Percentiles rank a stretch among this genome's conserved stretches.
These are phyloP conservation scores for Gobio occitaniae DNA, from an alignment of 2,797 vertebrate genomes.

Conservation along the genomic window DNA sequence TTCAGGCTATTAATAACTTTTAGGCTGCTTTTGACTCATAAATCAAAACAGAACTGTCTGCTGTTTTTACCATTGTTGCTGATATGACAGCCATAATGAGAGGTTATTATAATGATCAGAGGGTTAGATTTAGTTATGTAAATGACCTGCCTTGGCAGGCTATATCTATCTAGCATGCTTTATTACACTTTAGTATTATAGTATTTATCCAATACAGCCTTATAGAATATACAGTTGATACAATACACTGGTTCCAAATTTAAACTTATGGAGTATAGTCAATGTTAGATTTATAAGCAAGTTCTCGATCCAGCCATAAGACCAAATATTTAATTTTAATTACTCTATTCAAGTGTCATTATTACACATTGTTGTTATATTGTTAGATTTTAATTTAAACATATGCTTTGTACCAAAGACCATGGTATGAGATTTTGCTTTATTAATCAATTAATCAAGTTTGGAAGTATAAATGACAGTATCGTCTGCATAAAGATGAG, in stretches of 20 bases:
- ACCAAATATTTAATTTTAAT: background rate
- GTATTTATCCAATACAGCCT: background rate
- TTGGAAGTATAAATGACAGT: background rate
- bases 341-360: background rate
- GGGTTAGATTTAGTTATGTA: slow-evolving; percentile 18
- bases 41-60: background rate
- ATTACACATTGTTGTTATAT: background rate
- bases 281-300: too few species aligned
- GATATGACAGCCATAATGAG: background rate
- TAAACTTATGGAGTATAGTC: too few species aligned
- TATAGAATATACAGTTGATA: background rate
- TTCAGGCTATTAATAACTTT: slow-evolving; percentile 7
- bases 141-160: slow-evolving; percentile 1
- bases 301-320: too few species aligned
- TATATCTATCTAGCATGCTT: background rate
- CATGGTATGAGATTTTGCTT: background rate
- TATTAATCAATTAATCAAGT: too few species aligned
- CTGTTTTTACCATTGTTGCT: background rate
- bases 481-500: background rate
- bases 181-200: background rate
- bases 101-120: slow-evolving; percentile 1
- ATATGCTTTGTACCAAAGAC: background rate
- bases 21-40: background rate
- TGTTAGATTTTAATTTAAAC: background rate
- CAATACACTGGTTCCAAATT: background rate